These are phyloP conservation scores for Pogoniulus pusillus DNA, from an alignment of 2,797 vertebrate genomes.

Conservation along the genomic window DNA sequence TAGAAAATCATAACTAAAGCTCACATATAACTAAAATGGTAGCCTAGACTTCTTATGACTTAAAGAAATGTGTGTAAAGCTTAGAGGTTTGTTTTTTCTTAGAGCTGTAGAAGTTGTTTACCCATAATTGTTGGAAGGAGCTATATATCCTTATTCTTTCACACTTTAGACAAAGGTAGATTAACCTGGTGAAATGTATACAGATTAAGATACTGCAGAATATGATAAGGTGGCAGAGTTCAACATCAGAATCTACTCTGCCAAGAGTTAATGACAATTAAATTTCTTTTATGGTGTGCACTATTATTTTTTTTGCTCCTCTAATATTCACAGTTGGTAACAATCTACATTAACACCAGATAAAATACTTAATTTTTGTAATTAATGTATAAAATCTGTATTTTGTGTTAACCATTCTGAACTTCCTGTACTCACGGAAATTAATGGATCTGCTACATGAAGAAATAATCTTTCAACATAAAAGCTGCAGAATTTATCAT, in stretches of 20 bases:
- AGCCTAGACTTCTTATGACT: not conserved
- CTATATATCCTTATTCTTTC: not conserved
- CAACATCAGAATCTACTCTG: not conserved
- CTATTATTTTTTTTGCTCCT: not conserved
- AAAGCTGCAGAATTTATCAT: not conserved
- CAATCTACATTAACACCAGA: not conserved
- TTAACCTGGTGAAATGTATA: not conserved
- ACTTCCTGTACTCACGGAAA: not conserved
- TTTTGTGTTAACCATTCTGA: not conserved
- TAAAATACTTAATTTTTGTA: not conserved
- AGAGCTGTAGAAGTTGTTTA: not conserved
- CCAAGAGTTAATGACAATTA: not conserved
- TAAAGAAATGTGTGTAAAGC: not conserved
- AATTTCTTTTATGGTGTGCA: not conserved
- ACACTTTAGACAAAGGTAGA: not conserved
- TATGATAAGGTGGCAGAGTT: not conserved
- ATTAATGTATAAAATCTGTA: not conserved
- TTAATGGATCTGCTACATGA: not conserved
- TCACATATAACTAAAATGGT: not conserved
- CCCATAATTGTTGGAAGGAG: accelerated
- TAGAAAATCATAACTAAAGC: not conserved
- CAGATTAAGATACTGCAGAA: not conserved
- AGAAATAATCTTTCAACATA: not conserved
- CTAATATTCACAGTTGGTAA: not conserved
- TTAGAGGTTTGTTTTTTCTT: not conserved